These are phyloP conservation scores for Pyrrhosoma nymphula DNA, from an alignment of 2,888 invertebrate species.

Conservation along the genomic window DNA sequence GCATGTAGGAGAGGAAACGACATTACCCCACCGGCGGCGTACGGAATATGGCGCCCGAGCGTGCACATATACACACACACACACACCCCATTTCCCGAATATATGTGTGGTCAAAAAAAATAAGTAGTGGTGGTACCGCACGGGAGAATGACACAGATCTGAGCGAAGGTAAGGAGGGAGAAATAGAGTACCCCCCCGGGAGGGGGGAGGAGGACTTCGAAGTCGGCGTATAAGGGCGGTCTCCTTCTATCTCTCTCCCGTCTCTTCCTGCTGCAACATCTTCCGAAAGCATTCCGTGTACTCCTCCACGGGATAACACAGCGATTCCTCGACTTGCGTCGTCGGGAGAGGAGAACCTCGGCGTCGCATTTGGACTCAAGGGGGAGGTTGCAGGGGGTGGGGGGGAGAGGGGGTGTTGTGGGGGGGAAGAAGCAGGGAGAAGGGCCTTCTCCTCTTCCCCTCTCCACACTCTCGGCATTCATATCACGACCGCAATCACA, in stretches of 20 bases:
- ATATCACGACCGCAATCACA: conserved; percentile 63
- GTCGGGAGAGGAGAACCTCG: conserved; percentile 28
- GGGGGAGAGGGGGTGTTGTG: neutral
- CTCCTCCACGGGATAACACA: conserved; percentile 46
- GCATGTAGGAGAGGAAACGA: neutral
- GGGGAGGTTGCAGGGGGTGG: neutral
- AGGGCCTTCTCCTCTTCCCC: neutral
- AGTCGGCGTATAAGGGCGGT: too few relatives aligned
- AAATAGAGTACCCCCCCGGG: too few relatives aligned
- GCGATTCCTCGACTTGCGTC: conserved; percentile 13
- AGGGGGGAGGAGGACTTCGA: too few relatives aligned
- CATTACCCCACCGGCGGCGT: conserved; percentile 38
- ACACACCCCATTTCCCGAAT: neutral
- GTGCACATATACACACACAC: conserved; percentile 25
- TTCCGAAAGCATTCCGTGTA: conserved; percentile 26
- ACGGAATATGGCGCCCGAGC: neutral
- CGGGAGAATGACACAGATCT: neutral
- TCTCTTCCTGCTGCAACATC: neutral
- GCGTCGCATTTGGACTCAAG: neutral
- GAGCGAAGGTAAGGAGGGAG: neutral
- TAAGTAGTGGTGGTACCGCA: neutral
- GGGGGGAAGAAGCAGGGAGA: neutral
- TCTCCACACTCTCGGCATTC: neutral
- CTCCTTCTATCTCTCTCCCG: too few relatives aligned
- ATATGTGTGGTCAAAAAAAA: neutral